These are phyloP conservation scores for Invenusta paracnida DNA, from an alignment of 2,888 invertebrate genomes.

Conservation along the genomic window DNA sequence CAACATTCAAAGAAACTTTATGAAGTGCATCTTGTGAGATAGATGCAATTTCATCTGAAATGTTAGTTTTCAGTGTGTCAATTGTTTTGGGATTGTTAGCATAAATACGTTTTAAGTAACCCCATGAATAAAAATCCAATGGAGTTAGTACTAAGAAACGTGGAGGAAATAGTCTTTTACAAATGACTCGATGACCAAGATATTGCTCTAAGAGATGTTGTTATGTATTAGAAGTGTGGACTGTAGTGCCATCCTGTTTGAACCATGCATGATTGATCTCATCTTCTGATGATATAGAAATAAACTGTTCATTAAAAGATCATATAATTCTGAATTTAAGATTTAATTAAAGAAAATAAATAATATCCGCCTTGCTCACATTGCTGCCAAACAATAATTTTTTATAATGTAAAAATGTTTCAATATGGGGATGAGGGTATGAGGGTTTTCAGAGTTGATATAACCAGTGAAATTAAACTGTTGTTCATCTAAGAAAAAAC, in stretches of 20 bases:
- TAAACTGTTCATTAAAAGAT: not conserved
- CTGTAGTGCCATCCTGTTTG: not conserved
- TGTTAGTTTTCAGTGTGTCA: not conserved
- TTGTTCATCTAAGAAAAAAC: not conserved
- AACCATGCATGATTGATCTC: constrained; percentile 1
- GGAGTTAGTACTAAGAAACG: not conserved
- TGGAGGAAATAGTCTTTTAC: no score
- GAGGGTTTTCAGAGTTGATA: not conserved
- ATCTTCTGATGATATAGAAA: not conserved
- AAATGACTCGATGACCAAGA: not conserved
- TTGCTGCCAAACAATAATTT: no score
- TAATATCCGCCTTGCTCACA: no score
- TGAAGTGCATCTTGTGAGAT: no score
- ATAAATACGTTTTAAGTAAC: no score
- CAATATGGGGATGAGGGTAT: no score
- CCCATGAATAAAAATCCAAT: no score
- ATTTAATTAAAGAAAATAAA: no score
- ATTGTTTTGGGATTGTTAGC: no score
- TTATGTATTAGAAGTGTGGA: not conserved
- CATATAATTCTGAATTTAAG: no score
- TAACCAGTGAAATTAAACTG: not conserved
- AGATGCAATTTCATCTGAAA: not conserved
- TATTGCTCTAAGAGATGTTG: not conserved
- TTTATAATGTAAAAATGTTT: no score
- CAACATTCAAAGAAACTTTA: not conserved